Evolutionary conservation across 1,140 invertebrate species (phyloP).

Genomic region (Caligus rogercresseyi): DNA sequence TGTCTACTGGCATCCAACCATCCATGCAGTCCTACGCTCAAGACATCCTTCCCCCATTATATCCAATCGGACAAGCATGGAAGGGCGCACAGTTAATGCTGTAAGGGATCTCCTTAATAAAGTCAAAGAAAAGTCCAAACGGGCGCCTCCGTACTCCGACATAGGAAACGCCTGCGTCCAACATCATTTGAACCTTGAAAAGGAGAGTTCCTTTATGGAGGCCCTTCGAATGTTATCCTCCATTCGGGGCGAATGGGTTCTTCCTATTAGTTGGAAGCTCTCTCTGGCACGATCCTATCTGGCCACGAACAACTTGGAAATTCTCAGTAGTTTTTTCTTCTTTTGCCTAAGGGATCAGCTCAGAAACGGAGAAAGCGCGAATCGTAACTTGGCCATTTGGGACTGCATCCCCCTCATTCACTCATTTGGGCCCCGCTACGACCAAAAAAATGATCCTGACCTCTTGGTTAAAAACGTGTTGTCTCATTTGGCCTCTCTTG

Average conservation of each 20-base stretch:
- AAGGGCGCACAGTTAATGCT: neutral
- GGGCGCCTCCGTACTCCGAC: neutral
- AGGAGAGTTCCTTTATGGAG: neutral
- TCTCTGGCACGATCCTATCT: slow-evolving; percentile 6
- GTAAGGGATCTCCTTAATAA: neutral
- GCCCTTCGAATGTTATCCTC: neutral
- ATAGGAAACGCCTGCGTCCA: neutral
- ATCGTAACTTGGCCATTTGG: neutral
- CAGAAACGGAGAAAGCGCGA: neutral
- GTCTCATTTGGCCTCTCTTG: neutral
- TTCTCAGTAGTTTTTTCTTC: neutral
- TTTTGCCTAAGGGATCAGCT: neutral
- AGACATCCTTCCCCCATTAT: neutral
- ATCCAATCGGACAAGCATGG: neutral
- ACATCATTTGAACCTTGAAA: neutral
- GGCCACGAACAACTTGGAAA: neutral
- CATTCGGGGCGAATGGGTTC: neutral
- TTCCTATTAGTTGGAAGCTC: slow-evolving; percentile 5
- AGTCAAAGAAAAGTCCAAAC: neutral
- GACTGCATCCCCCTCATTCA: neutral
- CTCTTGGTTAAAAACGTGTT: neutral
- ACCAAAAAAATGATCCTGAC: neutral
- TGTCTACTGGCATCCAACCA: neutral
- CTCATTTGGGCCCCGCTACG: neutral
- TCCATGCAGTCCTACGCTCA: neutral